These are phyloP conservation scores for Egretta garzetta DNA, from an alignment of 2,113 vertebrate genomes.

Conservation along the genomic window DNA sequence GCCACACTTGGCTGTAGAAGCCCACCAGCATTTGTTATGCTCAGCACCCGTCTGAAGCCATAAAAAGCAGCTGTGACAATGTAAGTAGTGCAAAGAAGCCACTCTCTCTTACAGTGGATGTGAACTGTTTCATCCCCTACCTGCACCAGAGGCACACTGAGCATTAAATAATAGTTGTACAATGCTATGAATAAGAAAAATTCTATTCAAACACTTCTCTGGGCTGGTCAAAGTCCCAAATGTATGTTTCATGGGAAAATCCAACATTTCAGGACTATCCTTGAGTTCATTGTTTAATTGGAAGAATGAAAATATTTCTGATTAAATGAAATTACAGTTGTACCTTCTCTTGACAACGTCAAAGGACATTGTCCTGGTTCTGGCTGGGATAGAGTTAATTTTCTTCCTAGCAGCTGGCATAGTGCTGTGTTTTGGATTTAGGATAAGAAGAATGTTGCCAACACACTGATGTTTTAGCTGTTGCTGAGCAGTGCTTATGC, in stretches of 20 bases:
- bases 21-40: fast-evolving
- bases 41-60: background rate
- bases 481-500: too few relatives aligned
- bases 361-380: background rate
- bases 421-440: too few relatives aligned
- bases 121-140: background rate
- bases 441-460: too few relatives aligned
- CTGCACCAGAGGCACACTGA: fast-evolving
- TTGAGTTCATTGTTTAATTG: background rate
- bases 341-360: background rate
- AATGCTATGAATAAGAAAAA: background rate
- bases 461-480: too few relatives aligned
- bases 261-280: background rate
- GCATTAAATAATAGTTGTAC: background rate
- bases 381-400: too few relatives aligned
- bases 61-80: background rate
- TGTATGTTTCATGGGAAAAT: background rate
- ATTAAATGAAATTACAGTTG: background rate
- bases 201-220: background rate
- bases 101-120: background rate
- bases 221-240: background rate
- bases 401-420: too few relatives aligned
- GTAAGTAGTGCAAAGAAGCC: background rate
- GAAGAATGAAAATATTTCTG: background rate
- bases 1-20: background rate